Evolutionary conservation across 2,888 invertebrate genomes (phyloP).

Genomic region (Erannis defoliaria): DNA sequence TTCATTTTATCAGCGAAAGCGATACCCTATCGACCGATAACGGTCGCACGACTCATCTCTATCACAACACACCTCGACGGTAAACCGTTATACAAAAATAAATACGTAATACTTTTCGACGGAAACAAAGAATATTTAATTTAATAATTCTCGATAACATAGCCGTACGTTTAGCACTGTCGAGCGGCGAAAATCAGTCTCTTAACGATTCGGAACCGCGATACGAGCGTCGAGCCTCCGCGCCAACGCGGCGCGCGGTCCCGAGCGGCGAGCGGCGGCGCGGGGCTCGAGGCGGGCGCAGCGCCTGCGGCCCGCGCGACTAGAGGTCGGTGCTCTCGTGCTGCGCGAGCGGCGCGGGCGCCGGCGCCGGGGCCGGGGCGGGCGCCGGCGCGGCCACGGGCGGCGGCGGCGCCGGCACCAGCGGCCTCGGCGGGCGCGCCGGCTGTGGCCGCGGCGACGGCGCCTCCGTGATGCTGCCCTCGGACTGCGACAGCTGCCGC

Average conservation of each 20-base stretch:
- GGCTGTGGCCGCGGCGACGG: constrained; percentile 70
- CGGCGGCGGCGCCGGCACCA: constrained; percentile 71
- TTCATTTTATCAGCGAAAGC: constrained; percentile 44
- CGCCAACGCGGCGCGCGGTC: background rate
- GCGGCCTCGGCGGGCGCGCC: constrained; percentile 69
- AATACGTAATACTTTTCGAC: constrained; percentile 71
- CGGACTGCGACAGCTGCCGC: constrained; percentile 86
- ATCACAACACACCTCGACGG: constrained; percentile 60
- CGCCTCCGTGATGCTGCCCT: constrained; percentile 87
- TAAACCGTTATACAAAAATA: constrained; percentile 72
- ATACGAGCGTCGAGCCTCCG: constrained; percentile 17
- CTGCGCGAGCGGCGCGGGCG: constrained; percentile 52
- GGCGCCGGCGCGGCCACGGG: constrained; percentile 49
- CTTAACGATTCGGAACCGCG: constrained; percentile 50
- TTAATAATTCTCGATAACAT: constrained; percentile 45
- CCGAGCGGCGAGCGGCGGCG: background rate
- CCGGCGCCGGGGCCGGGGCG: constrained; percentile 46
- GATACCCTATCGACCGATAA: constrained; percentile 30
- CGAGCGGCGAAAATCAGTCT: constrained; percentile 61
- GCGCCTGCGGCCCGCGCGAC: constrained; percentile 39
- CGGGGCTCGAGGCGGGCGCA: constrained; percentile 21
- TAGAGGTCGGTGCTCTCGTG: constrained; percentile 57
- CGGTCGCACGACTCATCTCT: constrained; percentile 36
- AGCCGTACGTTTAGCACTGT: constrained; percentile 44
- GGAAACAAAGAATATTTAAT: constrained; percentile 59